A percentile compares a stretch with the other conserved stretches of the same genome.
Evolutionary conservation across 2,888 invertebrate genomes (phyloP).

Genomic region (Anaspis maculata): DNA sequence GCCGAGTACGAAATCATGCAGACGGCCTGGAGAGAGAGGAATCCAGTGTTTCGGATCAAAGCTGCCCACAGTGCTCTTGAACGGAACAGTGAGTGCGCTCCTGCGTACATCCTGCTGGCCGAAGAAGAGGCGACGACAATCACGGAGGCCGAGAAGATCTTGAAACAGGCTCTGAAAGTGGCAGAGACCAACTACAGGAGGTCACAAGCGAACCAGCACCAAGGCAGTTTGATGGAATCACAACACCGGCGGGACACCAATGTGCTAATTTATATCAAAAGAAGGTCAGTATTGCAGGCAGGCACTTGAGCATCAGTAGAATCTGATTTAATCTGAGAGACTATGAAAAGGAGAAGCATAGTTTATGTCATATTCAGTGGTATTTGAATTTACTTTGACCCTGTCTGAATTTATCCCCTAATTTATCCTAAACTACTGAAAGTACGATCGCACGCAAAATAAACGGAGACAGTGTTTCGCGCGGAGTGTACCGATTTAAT

Average conservation of each 20-base stretch:
- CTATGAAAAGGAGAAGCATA: no score
- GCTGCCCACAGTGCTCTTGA: conserved; percentile 85
- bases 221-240: conserved; percentile 63
- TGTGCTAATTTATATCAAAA: conserved; percentile 87
- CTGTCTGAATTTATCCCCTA: no score
- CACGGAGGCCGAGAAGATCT: conserved; percentile 73
- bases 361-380: no score
- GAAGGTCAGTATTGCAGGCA: no score
- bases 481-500: no score
- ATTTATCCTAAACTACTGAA: no score
- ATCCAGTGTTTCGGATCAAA: conserved; percentile 82
- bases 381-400: no score
- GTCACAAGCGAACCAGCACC: conserved; percentile 74
- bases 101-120: conserved; percentile 89
- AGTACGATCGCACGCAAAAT: no score
- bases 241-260: conserved; percentile 84
- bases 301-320: no score
- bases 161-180: conserved; percentile 74
- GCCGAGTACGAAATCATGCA: conserved; percentile 92
- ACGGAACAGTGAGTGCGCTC: conserved; percentile 84
- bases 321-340: no score
- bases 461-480: no score
- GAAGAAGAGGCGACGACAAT: conserved; percentile 96
- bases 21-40: conserved; percentile 93
- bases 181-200: conserved; percentile 69